Base-by-base conservation (phyloP, 1,140 invertebrate species). In the Radopholus similis region DNA sequence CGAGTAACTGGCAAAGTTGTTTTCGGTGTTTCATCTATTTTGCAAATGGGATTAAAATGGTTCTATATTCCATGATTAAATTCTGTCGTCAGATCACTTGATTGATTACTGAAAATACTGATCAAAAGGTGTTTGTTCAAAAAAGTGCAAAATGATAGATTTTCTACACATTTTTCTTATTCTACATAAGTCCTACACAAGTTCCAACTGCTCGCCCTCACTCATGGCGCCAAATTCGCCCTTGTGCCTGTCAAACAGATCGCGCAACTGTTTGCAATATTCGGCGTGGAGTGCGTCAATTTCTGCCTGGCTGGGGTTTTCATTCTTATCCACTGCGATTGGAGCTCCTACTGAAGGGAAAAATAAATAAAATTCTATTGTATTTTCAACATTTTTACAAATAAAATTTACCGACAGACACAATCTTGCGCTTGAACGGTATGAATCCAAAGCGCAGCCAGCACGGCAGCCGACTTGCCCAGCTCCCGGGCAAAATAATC, bases 211-310 rank as follows among this genome's bases (percentile, higher is more conserved):
- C n/a, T 8, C n/a, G 34, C 34, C 34, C 34, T 53, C n/a, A 53
- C 34, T 53, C 34, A 53, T 30, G 28, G 28, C n/a, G 28, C 59
- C 59, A 49, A 51, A 63, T 49, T 63, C 32, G 8, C 4, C 30
- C 54, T 63, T 63, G 37, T 63, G 37, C 54, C 54, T 11, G n/a
- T 63, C 42, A 44, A 63, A 63, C 54, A 63, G 54, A 21, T 44
- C 18, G n/a, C n/a, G 18, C 37, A 63, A 38, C 28, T 49, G 32
- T 8, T 6, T 2, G 37, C 59, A 63, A 63, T 63, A 63, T 63
- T 63, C n/a, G 2, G 15, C 4, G 34, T 63, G 59, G n/a, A 63
- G 21, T 21, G 49, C 21, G 8, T 63, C 37, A 2, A 44, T 28
- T 26, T 63, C 30, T 4, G 49, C 37, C 35, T 63, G 30, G 30